Percentiles rank a stretch among this genome's conserved stretches.
Conservation (phyloP, 2,888 invertebrate genomes). For the Heterodera filipjevi region DNA sequence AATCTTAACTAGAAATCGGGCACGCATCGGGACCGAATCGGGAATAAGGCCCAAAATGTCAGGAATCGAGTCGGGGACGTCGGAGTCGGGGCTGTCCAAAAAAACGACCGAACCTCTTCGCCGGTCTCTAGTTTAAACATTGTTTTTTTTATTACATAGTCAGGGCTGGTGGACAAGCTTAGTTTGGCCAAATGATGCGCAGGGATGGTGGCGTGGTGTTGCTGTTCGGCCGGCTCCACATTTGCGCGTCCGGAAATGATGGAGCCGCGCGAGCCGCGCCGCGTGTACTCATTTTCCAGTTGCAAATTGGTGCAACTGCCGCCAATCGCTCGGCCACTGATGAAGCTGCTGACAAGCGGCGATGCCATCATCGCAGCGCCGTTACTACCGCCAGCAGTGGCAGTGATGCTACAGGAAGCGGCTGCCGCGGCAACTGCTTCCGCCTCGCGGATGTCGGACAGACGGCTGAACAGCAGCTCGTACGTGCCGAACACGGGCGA, state of each 20-base stretch:
- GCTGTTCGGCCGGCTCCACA: slow-evolving; percentile 45
- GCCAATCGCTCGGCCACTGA: neutral
- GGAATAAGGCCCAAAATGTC: no score
- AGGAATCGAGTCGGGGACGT: no score
- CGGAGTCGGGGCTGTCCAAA: no score
- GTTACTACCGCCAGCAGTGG: no score
- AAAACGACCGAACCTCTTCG: neutral
- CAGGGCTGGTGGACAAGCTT: slow-evolving; percentile 52
- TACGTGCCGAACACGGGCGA: slow-evolving; percentile 58
- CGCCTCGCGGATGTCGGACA: slow-evolving; percentile 41
- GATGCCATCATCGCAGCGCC: neutral
- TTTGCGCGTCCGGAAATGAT: slow-evolving; percentile 55
- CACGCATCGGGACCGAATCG: no score
- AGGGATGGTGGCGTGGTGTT: slow-evolving; percentile 52
- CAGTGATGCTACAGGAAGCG: neutral
- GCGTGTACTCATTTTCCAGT: slow-evolving; percentile 43
- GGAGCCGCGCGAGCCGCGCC: slow-evolving; percentile 57
- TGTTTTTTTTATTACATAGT: slow-evolving; percentile 47
- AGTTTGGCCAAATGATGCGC: slow-evolving; percentile 59
- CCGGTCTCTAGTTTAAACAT: neutral
- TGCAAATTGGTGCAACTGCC: slow-evolving; percentile 19
- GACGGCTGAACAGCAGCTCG: slow-evolving; percentile 54
- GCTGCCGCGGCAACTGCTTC: slow-evolving; percentile 8
- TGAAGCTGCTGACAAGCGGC: neutral
- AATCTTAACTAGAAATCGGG: no score